phyloP scores from a whole-genome alignment of 2,113 vertebrate species.

The Catharus minimus region DNA sequence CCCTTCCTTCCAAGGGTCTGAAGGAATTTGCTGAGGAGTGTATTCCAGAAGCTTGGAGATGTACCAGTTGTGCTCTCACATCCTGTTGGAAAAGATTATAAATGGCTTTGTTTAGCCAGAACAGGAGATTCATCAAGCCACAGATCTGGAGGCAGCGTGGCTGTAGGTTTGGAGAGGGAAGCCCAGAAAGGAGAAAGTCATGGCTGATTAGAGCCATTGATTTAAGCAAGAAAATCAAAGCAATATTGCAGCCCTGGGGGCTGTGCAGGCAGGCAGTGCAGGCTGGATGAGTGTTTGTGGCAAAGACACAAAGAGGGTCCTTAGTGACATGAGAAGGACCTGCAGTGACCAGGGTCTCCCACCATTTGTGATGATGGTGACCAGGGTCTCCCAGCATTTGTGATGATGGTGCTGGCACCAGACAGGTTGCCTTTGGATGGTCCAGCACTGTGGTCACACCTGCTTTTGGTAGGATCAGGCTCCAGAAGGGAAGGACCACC shows the following conservation, averaged over 20 bases:
- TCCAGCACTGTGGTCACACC: neutral
- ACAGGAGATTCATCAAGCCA: neutral
- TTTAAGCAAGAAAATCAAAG: neutral
- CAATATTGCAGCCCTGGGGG: neutral
- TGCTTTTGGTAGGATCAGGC: neutral
- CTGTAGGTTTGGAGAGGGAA: neutral
- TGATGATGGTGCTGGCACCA: neutral
- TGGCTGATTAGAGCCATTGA: neutral
- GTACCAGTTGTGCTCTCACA: neutral
- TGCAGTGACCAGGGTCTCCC: neutral
- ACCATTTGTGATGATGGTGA: neutral
- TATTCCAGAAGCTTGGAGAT: neutral
- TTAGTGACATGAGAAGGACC: neutral
- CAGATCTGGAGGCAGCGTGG: neutral
- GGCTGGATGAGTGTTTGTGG: neutral
- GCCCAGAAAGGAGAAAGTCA: neutral
- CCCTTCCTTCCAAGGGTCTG: neutral
- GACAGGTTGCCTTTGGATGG: neutral
- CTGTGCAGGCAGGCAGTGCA: rapidly evolving
- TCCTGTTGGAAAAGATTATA: neutral
- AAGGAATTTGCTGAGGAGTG: constrained; percentile 1
- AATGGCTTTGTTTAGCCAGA: neutral
- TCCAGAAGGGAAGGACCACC: neutral
- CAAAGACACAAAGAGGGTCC: neutral
- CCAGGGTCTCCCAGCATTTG: neutral